phyloP scores from a whole-genome alignment of 1,140 invertebrate genomes.

The Neelides sp. region DNA sequence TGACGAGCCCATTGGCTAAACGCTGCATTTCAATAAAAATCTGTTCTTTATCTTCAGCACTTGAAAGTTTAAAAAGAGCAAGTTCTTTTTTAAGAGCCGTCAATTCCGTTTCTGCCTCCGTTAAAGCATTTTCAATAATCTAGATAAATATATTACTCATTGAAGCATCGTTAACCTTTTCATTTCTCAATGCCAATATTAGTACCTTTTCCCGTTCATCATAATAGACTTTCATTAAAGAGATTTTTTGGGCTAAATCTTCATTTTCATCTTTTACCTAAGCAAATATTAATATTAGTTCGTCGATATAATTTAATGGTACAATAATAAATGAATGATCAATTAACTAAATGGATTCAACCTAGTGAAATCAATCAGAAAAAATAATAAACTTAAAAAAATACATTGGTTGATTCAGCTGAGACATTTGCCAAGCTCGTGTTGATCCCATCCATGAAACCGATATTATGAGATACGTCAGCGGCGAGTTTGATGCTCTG shows the following conservation, averaged over 20 bases:
- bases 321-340: no score
- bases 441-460: conserved; percentile 22
- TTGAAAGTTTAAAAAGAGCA: conserved; percentile 17
- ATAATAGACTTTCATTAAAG: conserved; percentile 16
- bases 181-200: background rate
- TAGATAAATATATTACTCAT: no score
- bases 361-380: no score
- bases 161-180: no score
- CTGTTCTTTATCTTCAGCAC: conserved; percentile 23
- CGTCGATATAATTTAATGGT: no score
- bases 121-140: no score
- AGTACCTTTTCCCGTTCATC: conserved; percentile 25
- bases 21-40: conserved; percentile 25
- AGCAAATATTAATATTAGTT: background rate
- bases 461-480: conserved; percentile 24
- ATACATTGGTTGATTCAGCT: no score
- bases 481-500: conserved; percentile 20
- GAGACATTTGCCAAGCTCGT: conserved; percentile 12
- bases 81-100: conserved; percentile 24
- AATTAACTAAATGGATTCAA: no score
- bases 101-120: no score
- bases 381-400: no score
- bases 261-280: conserved; percentile 26
- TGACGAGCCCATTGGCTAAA: conserved; percentile 18
- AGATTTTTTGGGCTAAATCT: conserved; percentile 18